A percentile compares a stretch with the other conserved stretches of the same genome.
Evolutionary conservation across 2,797 vertebrate genomes (phyloP).

Genomic region (Falco cherrug): DNA sequence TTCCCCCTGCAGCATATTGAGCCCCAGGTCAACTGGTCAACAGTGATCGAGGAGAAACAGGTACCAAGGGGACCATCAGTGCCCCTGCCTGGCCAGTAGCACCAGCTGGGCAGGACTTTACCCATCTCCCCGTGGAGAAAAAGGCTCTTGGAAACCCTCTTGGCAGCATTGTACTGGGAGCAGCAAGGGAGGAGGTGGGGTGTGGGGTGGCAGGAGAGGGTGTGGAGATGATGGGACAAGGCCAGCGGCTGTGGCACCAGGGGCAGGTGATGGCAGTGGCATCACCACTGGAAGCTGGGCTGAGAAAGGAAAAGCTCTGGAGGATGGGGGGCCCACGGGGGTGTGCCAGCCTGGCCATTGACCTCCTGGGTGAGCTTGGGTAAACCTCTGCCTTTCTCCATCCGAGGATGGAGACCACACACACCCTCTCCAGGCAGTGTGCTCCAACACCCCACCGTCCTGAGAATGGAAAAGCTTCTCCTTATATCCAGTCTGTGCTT

Average conservation of each 20-base stretch:
- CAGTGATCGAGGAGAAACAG: conserved; percentile 91
- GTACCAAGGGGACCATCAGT: conserved; percentile 63
- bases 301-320: neutral
- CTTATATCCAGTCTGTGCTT: neutral
- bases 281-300: accelerated
- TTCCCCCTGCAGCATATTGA: conserved; percentile 77
- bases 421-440: accelerated
- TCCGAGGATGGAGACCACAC: accelerated
- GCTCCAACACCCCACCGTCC: neutral
- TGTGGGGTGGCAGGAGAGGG: neutral
- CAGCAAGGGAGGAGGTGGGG: neutral
- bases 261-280: accelerated
- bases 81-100: neutral
- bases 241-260: neutral
- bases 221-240: neutral
- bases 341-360: neutral
- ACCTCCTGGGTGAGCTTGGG: neutral
- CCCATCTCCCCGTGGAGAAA: neutral
- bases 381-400: neutral
- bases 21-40: conserved; percentile 92
- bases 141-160: neutral
- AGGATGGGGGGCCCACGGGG: accelerated
- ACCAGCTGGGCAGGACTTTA: neutral
- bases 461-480: neutral
- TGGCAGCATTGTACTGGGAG: neutral